Base-by-base conservation (phyloP, 1,140 invertebrate species). In the Hyles vespertilio region DNA sequence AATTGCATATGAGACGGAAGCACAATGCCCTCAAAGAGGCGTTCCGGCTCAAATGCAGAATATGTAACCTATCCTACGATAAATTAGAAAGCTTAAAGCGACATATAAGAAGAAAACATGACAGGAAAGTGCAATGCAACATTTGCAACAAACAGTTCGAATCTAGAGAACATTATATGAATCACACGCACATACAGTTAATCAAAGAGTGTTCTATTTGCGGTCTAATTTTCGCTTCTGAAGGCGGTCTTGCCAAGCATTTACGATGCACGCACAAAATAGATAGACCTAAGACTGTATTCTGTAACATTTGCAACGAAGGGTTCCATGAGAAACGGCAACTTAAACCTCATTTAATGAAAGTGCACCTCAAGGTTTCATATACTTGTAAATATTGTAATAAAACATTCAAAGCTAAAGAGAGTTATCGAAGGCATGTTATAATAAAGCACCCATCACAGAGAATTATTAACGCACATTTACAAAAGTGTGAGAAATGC, bases 1-100 rank as follows among this genome's bases (percentile, higher is more conserved):
- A 85, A 57, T 34, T 86, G 5, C 85, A 88, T 46, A 88, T 88
- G 85, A 81, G 85, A 61, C 67, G 85, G 46, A 88, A 85, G 45
- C 85, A 88, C 54, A 87, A 88, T 51, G 84, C 79, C 32, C 65
- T 86, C 36, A 77, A 70, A 56, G 85, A 86, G 32, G 64, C 85
- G 56, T 88, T 87, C 47, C 67, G 79, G 56, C 56, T 86, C 5
- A 88, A 87, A 59, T 88, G 85, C 63, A 76, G 71, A 51, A 75
- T 88, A 47, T 88, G 85, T 56, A 79, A 84, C 63, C 63, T 88
- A 50, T 88, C 85, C 0, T 88, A 88, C 44, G 77, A 85, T 56
- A 88, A 83, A 65, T 75, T 84, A 11, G 85, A 88, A 54, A 88
- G 85, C 55, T 62, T 88, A 3, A 88, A 88, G 63, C 62, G 84